Evolutionary conservation across 2,888 invertebrate genomes (phyloP).

Genomic region (Acrobasis repandana): DNA sequence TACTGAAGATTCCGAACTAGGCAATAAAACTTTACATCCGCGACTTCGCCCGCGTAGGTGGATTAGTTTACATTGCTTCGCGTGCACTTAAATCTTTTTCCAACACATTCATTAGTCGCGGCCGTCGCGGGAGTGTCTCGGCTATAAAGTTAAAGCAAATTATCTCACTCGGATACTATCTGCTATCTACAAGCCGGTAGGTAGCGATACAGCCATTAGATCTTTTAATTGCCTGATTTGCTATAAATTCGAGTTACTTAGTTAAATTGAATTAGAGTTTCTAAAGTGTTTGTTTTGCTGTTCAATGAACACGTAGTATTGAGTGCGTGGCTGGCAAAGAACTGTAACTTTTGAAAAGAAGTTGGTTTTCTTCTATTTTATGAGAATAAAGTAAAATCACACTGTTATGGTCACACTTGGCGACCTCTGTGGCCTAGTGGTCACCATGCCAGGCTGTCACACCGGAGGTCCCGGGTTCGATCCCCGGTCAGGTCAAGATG

Average conservation of each 20-base stretch:
- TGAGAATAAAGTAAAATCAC: too few species aligned
- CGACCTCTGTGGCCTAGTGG: too few species aligned
- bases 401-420: too few species aligned
- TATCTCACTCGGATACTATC: conserved; percentile 42
- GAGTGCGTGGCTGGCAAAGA: too few species aligned
- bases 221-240: conserved; percentile 23
- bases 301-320: too few species aligned
- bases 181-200: conserved; percentile 39
- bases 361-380: too few species aligned
- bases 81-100: conserved; percentile 19
- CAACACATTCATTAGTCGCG: conserved; percentile 23
- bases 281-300: too few species aligned
- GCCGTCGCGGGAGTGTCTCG: conserved; percentile 31
- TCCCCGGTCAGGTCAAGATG: too few species aligned
- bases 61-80: conserved; percentile 1
- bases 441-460: too few species aligned
- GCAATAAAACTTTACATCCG: background rate
- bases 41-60: conserved; percentile 5
- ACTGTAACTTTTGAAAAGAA: too few species aligned
- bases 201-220: conserved; percentile 38
- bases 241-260: background rate
- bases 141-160: conserved; percentile 46
- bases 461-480: too few species aligned
- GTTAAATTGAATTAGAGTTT: background rate
- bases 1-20: background rate